A percentile compares a stretch with the other conserved stretches of the same genome.
These are phyloP conservation scores for Eumeta japonica DNA, from an alignment of 1,140 invertebrate species.

Conservation along the genomic window DNA sequence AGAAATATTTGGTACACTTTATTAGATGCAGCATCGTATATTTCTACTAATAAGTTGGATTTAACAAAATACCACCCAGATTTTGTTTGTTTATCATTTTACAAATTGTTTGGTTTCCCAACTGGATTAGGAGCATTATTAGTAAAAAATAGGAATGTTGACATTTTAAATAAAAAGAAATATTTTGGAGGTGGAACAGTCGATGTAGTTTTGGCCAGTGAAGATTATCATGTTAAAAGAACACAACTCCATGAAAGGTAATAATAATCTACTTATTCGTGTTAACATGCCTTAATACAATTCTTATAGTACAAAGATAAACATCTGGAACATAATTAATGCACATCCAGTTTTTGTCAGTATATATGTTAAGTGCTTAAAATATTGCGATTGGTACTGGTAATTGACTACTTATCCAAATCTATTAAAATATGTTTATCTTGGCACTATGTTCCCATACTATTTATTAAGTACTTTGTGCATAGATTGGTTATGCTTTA, in stretches of 20 bases:
- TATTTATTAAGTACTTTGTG: too few relatives aligned
- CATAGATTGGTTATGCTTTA: too few relatives aligned
- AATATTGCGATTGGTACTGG: too few relatives aligned
- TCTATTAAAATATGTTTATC: too few relatives aligned
- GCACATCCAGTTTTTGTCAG: too few relatives aligned
- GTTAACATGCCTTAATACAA: too few relatives aligned
- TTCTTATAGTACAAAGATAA: too few relatives aligned
- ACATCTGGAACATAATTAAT: too few relatives aligned
- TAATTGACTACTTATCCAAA: too few relatives aligned
- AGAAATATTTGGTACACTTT: constrained; percentile 73
- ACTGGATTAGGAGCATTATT: constrained; percentile 89
- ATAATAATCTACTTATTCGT: too few relatives aligned
- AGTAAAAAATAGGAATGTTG: constrained; percentile 67
- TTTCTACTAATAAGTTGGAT: constrained; percentile 78
- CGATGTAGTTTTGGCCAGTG: constrained; percentile 71
- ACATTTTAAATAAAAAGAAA: constrained; percentile 64
- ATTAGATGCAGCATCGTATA: constrained; percentile 84
- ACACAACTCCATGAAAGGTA: constrained; percentile 70
- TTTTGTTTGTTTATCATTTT: constrained; percentile 92
- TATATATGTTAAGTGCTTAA: too few relatives aligned
- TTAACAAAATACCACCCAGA: constrained; percentile 74
- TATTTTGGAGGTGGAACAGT: constrained; percentile 95
- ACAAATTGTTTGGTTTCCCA: constrained; percentile 98
- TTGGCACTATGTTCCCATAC: too few relatives aligned
- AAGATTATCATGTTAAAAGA: constrained; percentile 70